phyloP scores from a whole-genome alignment of 2,113 vertebrate species.

The Jacana jacana region DNA sequence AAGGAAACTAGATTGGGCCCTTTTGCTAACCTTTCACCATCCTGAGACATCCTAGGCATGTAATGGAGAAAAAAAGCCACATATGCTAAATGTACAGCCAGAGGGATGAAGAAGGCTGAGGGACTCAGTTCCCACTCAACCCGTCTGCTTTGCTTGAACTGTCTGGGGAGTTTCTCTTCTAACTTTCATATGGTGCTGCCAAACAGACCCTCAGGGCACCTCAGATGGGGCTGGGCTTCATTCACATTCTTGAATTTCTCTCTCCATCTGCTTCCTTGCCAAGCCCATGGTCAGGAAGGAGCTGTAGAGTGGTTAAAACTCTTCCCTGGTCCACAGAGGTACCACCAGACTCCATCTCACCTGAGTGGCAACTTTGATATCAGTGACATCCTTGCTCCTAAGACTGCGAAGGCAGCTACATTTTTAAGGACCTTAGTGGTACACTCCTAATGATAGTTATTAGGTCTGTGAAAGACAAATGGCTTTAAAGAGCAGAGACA shows the following conservation, averaged over 20 bases:
- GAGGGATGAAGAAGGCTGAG: accelerated
- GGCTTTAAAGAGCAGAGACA: background rate
- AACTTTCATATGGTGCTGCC: background rate
- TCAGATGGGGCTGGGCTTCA: background rate
- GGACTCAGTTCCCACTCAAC: background rate
- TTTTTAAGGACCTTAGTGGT: background rate
- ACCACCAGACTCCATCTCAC: background rate
- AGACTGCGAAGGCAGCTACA: accelerated
- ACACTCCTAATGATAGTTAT: background rate
- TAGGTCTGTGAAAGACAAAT: background rate
- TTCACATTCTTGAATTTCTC: background rate
- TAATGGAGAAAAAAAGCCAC: background rate
- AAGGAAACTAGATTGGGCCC: background rate
- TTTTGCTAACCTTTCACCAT: background rate
- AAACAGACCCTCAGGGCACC: background rate
- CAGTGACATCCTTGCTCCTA: background rate
- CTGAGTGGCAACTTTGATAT: background rate
- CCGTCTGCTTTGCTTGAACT: background rate
- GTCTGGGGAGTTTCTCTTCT: background rate
- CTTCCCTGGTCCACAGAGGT: background rate
- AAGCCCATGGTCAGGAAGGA: background rate
- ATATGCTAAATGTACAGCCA: background rate
- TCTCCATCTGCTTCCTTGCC: background rate
- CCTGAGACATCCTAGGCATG: accelerated
- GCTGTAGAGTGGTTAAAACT: background rate